A percentile compares a stretch with the other conserved stretches of the same genome.
phyloP scores from a whole-genome alignment of 2,888 invertebrate species.

The Drosophila lutescens region DNA sequence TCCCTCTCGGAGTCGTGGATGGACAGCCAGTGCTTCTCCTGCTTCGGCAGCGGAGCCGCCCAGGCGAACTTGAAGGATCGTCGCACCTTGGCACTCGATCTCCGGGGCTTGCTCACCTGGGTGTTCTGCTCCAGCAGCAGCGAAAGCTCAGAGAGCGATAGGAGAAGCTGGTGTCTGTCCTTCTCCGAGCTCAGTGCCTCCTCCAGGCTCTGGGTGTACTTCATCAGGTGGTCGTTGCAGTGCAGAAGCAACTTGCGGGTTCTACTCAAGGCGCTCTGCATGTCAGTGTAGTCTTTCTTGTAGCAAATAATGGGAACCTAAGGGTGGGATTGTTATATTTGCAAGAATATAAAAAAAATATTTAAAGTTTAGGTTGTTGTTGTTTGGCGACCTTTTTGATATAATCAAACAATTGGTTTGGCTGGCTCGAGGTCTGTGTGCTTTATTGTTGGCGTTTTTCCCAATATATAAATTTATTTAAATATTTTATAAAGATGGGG shows the following conservation, averaged over 20 bases:
- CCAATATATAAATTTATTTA: too few relatives aligned
- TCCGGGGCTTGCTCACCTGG: neutral
- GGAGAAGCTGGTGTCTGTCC: too few relatives aligned
- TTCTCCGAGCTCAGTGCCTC: neutral
- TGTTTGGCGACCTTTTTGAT: too few relatives aligned
- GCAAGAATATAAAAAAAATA: too few relatives aligned
- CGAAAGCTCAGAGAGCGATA: neutral
- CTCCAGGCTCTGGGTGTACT: neutral
- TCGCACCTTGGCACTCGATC: neutral
- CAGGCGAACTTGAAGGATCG: neutral
- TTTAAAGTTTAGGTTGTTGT: too few relatives aligned
- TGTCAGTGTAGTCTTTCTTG: neutral
- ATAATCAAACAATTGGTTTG: too few relatives aligned
- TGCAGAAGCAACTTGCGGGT: neutral
- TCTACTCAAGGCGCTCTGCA: neutral
- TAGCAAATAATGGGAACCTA: constrained; percentile 8
- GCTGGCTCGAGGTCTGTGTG: too few relatives aligned
- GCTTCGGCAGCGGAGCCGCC: neutral
- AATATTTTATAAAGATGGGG: too few relatives aligned
- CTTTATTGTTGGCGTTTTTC: too few relatives aligned
- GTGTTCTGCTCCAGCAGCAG: constrained; percentile 11
- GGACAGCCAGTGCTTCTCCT: neutral
- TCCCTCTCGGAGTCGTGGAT: constrained; percentile 3
- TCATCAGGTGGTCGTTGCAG: neutral
- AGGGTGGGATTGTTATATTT: too few relatives aligned